Evolutionary conservation across 2,797 vertebrate species (phyloP).

Genomic region (Spizella passerina): DNA sequence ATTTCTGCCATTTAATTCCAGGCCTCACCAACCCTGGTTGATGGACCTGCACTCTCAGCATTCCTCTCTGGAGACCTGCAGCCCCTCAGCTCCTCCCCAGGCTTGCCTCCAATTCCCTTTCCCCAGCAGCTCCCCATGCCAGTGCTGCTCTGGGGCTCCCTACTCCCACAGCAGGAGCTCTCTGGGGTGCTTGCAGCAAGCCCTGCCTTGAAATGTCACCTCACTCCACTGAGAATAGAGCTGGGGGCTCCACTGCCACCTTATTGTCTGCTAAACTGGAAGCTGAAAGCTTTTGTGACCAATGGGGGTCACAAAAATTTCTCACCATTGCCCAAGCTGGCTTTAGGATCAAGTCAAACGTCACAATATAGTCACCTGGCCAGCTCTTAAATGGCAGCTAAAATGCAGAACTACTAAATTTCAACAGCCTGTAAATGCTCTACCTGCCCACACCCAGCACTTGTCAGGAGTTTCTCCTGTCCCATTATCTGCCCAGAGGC

Average conservation of each 20-base stretch:
- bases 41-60: background rate
- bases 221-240: rapidly evolving
- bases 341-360: background rate
- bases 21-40: background rate
- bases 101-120: rapidly evolving
- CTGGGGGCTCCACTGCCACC: rapidly evolving
- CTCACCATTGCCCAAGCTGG: background rate
- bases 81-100: background rate
- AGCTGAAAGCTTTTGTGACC: background rate
- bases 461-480: background rate
- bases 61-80: background rate
- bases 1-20: background rate
- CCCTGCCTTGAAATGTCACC: rapidly evolving
- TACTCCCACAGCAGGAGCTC: rapidly evolving
- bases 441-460: background rate
- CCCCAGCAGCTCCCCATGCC: background rate
- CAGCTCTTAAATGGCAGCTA: background rate
- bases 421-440: background rate
- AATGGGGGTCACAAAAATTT: no score
- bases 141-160: background rate
- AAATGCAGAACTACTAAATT: background rate
- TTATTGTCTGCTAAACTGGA: rapidly evolving
- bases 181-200: rapidly evolving
- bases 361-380: rapidly evolving
- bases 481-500: rapidly evolving